phyloP scores from a whole-genome alignment of 2,888 invertebrate genomes.

The Diplolepis rosae region DNA sequence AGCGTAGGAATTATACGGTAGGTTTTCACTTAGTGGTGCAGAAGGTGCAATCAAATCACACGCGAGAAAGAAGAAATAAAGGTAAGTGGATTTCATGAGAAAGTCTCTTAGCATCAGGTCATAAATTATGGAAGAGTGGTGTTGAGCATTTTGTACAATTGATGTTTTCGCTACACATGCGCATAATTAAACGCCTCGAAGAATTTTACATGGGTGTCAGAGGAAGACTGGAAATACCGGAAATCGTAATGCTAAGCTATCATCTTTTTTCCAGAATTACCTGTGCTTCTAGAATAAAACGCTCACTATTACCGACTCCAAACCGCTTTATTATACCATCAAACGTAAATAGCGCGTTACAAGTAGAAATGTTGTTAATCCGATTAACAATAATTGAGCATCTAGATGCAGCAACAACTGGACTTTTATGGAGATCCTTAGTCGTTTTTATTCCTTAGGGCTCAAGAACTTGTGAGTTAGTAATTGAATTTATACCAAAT shows the following conservation, averaged over 20 bases:
- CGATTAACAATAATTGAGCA: not conserved
- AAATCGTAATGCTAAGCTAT: constrained; percentile 11
- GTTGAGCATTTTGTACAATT: constrained; percentile 26
- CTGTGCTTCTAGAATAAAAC: not conserved
- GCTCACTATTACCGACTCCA: not conserved
- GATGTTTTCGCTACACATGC: constrained; percentile 31
- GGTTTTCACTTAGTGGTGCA: not conserved
- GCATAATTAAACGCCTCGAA: constrained; percentile 35
- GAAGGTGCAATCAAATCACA: constrained; percentile 3
- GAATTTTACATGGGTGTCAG: constrained; percentile 9
- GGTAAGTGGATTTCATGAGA: not conserved
- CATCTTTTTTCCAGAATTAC: not conserved
- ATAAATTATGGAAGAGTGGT: not conserved
- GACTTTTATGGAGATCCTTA: not conserved
- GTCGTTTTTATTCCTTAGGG: not conserved
- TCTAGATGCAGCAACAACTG: not conserved
- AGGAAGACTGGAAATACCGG: constrained; percentile 34
- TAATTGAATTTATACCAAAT: not conserved
- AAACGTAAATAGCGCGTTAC: not conserved
- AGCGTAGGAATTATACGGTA: not conserved
- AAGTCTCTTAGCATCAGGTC: not conserved
- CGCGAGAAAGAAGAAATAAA: constrained; percentile 1
- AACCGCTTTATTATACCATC: not conserved
- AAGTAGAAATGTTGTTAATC: not conserved
- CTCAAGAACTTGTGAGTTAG: not conserved